Percentiles rank a stretch among this genome's conserved stretches.
phyloP scores from a whole-genome alignment of 2,113 vertebrate genomes.

The Perognathus longimembris region DNA sequence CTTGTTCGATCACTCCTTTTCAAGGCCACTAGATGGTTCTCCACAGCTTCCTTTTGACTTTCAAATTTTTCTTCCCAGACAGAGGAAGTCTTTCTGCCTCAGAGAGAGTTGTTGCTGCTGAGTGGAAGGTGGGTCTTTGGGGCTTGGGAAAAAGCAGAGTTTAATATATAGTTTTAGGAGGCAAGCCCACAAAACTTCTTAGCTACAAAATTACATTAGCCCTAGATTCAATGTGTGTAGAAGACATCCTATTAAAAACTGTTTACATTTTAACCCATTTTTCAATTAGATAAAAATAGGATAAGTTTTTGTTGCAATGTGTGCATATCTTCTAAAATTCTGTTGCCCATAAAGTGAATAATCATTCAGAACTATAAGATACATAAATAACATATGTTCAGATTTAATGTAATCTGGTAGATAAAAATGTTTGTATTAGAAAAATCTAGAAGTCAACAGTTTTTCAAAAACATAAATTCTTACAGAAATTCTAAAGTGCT shows the following conservation, averaged over 20 bases:
- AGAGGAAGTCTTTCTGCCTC: background rate
- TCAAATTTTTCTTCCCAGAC: background rate
- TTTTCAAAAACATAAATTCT: slow-evolving; percentile 32
- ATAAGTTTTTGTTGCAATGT: background rate
- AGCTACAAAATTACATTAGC: background rate
- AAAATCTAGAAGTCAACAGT: slow-evolving; percentile 16
- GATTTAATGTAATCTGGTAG: background rate
- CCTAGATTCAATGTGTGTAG: background rate
- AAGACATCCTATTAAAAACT: background rate
- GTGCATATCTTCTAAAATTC: background rate
- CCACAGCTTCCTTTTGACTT: background rate
- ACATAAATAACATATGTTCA: background rate
- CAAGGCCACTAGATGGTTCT: background rate
- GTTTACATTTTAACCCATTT: background rate
- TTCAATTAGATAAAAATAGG: background rate
- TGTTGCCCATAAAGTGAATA: background rate
- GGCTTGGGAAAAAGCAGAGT: background rate
- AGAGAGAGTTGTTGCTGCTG: background rate
- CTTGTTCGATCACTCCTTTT: background rate
- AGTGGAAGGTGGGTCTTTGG: background rate
- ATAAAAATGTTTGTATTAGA: slow-evolving; percentile 7
- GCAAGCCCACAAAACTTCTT: background rate
- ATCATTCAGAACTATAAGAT: background rate
- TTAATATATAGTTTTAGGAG: slow-evolving; percentile 4
- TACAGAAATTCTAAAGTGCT: slow-evolving; percentile 26